Base-by-base conservation (phyloP, 2,113 vertebrate genomes). In the Brachirus orientalis region DNA sequence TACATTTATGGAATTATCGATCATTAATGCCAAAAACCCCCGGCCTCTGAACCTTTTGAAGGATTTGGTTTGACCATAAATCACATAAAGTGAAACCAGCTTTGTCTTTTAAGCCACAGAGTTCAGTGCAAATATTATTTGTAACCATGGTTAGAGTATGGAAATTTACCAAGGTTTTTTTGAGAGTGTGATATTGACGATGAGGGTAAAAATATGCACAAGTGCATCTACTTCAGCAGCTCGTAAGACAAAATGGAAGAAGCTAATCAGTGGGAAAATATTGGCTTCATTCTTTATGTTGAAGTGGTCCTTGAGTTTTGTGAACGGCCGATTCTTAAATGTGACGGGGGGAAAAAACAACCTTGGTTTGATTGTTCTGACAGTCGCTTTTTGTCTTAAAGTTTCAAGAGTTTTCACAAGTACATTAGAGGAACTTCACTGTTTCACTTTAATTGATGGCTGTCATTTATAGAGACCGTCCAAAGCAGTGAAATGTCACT, bases 281-380 rank as follows among this genome's bases (percentile, higher is more conserved):
- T 36, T 36, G 35, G 17, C n/a, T 38, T 37, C 11, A n/a, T 11
- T 38, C n/a, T 40, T 47, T 13, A 7, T 19, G 13, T 41, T 20
- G 10, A 37, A 57, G 54, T 20, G 54, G 36, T 57, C 54, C 54
- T 57, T 57, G 36, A 57, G 37, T 40, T 56, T 40, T 13, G 54
- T 8, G 10, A 40, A 7, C 12, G 20, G 54, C 6, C 17, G 54
- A 20, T 57, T 40, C 37, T 7, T 38, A 17, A 38, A 19, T 36
- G 5, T 13, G 36, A 56, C 38, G n/a, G 14, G 38, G 41, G 7
- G 10, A 11, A 17, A 14, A 18, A 54, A 43, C 40, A 11, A 2
- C 38, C 9, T 8, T 43, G 10, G 40, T 54, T 19, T 37, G 36
- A 38, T 55, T 18, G 36, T 18, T 55, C 38, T 55, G 16, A 18